Base-by-base conservation (phyloP, 2,797 vertebrate species). In the Catostomus latipinnis region DNA sequence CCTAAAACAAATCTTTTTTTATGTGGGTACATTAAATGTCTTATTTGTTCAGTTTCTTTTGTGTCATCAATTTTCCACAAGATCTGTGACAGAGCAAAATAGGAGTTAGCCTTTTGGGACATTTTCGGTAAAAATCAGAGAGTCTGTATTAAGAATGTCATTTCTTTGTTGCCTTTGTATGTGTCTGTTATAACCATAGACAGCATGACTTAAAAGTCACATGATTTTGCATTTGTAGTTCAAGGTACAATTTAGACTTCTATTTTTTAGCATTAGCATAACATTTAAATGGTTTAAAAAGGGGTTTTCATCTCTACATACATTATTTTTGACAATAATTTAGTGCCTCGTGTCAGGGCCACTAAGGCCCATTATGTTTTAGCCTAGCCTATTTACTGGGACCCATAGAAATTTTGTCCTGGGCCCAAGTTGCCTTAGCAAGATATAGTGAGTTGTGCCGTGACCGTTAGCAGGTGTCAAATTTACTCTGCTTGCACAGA, bases 61-160 rank as follows among this genome's bases (percentile, higher is more conserved):
- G 86, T 78, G 54, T 81, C 79, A 63, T 78, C 70, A 22, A 16
- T 85, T 83, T 53, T 78, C 90, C 89, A 90, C 88, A 87, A 90
- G 89, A 88, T 85, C 85, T 86, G 76, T 82, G 80, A 85, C 69
- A 86, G 81, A 63, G 81, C 79, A 54, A 18, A 70, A 54, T 52
- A 8, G 6, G 53, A 53, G 11, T 8, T 10, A 65, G 34, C 6
- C 6, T 22, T 66, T 53, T 18, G 18, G n/a, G 9, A 22, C 2
- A 71, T 4, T 46, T 78, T 53, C 6, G 34, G 54, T 58, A 34
- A 13, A 49, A 9, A 53, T 12, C 43, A 9, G 34, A 52, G 22
- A 48, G 6, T 60, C 12, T 61, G 11, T n/a, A 8, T 61, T 70
- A 43, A 14, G 46, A 78, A 46, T 61, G 67, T 54, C 5, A 13